Evolutionary conservation across 2,113 vertebrate genomes (phyloP).

Genomic region (Muscicapa adusta): DNA sequence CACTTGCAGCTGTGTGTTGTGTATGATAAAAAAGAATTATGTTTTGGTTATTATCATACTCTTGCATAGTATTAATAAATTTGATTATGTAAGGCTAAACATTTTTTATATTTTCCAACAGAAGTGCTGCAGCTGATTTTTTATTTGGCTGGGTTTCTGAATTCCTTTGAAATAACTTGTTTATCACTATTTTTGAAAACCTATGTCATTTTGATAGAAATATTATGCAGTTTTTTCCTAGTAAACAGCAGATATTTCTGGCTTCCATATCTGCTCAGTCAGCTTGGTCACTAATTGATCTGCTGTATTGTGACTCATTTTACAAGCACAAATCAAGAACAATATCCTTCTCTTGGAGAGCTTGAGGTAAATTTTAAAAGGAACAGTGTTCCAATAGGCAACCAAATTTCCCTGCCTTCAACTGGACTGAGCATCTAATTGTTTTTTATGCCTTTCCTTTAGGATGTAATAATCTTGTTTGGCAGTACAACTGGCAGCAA

Average conservation of each 20-base stretch:
- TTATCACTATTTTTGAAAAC: neutral
- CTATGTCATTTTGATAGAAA: neutral
- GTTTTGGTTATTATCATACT: neutral
- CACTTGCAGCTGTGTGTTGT: neutral
- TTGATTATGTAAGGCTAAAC: neutral
- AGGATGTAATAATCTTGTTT: neutral
- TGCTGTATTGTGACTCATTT: neutral
- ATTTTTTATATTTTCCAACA: fast-evolving
- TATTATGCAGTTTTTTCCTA: fast-evolving
- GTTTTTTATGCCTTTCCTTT: neutral
- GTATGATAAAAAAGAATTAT: neutral
- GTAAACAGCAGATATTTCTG: neutral
- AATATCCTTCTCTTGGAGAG: neutral
- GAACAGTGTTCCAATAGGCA: neutral
- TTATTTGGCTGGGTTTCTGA: neutral
- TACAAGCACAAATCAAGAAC: neutral
- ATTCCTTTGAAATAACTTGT: neutral
- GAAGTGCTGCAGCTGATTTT: neutral
- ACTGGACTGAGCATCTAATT: neutral
- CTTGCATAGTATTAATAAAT: neutral
- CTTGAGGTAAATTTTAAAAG: neutral
- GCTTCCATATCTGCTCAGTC: neutral
- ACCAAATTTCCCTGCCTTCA: neutral
- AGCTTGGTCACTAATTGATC: neutral
- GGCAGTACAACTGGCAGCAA: neutral